A percentile compares a stretch with the other conserved stretches of the same genome.
These are phyloP conservation scores for Mantis religiosa DNA, from an alignment of 2,888 invertebrate genomes.

Conservation along the genomic window DNA sequence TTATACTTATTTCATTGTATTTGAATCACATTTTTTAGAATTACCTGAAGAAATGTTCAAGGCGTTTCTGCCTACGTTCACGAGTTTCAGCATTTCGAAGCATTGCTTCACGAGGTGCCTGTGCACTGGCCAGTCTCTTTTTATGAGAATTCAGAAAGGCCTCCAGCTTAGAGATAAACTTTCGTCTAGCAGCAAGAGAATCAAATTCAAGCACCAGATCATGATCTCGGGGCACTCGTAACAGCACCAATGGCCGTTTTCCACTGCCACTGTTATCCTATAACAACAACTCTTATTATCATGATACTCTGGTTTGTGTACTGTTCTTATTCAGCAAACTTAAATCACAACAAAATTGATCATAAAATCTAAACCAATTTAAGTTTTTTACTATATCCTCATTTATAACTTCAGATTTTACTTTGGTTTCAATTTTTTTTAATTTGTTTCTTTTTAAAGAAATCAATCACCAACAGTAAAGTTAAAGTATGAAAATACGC, in stretches of 20 bases:
- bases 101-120: slow-evolving; percentile 80
- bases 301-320: neutral
- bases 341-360: too few species aligned
- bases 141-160: slow-evolving; percentile 78
- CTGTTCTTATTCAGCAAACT: too few species aligned
- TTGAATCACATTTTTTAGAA: too few species aligned
- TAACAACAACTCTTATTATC: slow-evolving; percentile 42
- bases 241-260: slow-evolving; percentile 75
- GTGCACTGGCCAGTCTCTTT: slow-evolving; percentile 69
- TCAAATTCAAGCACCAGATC: slow-evolving; percentile 91
- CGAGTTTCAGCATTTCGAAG: slow-evolving; percentile 89
- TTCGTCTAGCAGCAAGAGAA: slow-evolving; percentile 70
- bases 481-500: neutral
- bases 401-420: neutral
- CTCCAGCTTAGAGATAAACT: slow-evolving; percentile 83
- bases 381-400: too few species aligned
- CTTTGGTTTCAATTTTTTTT: neutral
- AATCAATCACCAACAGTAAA: neutral
- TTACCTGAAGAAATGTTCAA: slow-evolving; percentile 80
- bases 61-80: slow-evolving; percentile 83
- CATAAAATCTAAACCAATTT: too few species aligned
- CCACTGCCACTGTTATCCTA: slow-evolving; percentile 57
- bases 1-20: too few species aligned
- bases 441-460: too few species aligned
- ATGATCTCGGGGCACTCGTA: slow-evolving; percentile 82